These are phyloP conservation scores for Sebastes nivosus DNA, from an alignment of 2,797 vertebrate genomes.

Conservation along the genomic window DNA sequence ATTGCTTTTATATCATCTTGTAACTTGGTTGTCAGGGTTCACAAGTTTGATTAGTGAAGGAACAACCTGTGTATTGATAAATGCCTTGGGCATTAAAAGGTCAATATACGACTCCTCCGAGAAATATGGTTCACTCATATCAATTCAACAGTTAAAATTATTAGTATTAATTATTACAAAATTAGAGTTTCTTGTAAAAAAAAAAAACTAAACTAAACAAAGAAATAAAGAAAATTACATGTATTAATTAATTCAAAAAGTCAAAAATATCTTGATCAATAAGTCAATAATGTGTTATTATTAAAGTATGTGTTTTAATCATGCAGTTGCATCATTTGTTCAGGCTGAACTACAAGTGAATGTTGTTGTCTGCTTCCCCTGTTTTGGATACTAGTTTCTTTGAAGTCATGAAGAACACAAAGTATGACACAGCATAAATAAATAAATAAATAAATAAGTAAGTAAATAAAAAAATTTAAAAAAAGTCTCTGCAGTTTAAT, in stretches of 20 bases:
- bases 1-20: background rate
- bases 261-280: background rate
- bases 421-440: background rate
- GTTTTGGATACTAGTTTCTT: background rate
- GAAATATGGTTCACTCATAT: background rate
- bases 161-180: background rate
- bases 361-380: background rate
- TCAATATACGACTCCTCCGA: background rate
- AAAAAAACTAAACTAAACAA: too few species aligned
- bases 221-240: background rate
- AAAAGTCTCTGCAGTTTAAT: background rate
- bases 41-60: too few species aligned
- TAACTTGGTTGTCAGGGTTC: background rate
- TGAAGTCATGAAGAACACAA: conserved; percentile 1
- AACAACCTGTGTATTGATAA: background rate
- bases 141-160: background rate
- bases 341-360: background rate
- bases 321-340: background rate
- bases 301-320: background rate
- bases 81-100: background rate
- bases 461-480: background rate
- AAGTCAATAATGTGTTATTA: background rate
- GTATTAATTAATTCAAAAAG: background rate
- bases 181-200: background rate
- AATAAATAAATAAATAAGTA: background rate